A percentile compares a stretch with the other conserved stretches of the same genome.
These are phyloP conservation scores for Psammodynastes pulverulentus DNA, from an alignment of 2,113 vertebrate genomes.

Conservation along the genomic window DNA sequence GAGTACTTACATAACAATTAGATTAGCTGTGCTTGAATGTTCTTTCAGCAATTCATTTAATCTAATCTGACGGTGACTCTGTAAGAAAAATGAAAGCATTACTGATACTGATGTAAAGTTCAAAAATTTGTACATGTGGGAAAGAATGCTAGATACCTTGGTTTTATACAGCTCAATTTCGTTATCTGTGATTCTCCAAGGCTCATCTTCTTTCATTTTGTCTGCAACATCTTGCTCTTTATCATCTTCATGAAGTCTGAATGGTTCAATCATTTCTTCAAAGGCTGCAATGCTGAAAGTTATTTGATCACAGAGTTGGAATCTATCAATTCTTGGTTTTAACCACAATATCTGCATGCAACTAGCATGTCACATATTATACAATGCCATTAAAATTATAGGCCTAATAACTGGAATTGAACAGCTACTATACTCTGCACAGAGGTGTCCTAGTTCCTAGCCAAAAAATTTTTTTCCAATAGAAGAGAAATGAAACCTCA, in stretches of 20 bases:
- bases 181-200: constrained; percentile 96
- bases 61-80: constrained; percentile 93
- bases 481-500: background rate
- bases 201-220: constrained; percentile 93
- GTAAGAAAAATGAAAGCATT: constrained; percentile 43
- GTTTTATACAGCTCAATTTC: constrained; percentile 94
- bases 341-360: background rate
- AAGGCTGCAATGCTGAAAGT: constrained; percentile 79
- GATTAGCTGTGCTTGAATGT: constrained; percentile 87
- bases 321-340: rapidly evolving
- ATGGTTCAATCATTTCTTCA: constrained; percentile 93
- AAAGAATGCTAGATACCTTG: constrained; percentile 76
- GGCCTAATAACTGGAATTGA: background rate
- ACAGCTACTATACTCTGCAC: background rate
- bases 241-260: constrained; percentile 92
- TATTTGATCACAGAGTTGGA: constrained; percentile 19
- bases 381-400: background rate
- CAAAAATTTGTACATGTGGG: rapidly evolving
- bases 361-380: background rate
- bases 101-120: background rate
- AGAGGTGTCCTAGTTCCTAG: background rate
- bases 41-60: constrained; percentile 95
- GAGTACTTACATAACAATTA: constrained; percentile 95
- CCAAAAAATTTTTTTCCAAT: background rate
- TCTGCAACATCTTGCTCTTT: constrained; percentile 94